Evolutionary conservation across 2,797 vertebrate species (phyloP).

Genomic region (Ctenosaura bakeri): DNA sequence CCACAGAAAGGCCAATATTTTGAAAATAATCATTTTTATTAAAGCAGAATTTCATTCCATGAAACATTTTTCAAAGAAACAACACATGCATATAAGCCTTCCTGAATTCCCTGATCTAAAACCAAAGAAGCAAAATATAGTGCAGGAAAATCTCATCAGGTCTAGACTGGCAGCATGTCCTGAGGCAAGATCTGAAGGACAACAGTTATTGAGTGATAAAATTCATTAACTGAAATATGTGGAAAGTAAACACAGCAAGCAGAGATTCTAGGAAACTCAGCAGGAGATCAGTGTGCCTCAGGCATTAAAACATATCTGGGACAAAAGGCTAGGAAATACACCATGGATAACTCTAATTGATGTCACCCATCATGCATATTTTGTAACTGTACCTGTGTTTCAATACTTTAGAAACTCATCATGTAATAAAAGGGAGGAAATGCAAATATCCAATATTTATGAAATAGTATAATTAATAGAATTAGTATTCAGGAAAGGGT

Average conservation of each 20-base stretch:
- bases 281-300: slow-evolving; percentile 7
- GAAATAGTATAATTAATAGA: neutral
- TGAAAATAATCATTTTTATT: neutral
- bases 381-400: neutral
- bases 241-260: slow-evolving; percentile 8
- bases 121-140: neutral
- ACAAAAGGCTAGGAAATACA: slow-evolving; percentile 9
- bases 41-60: neutral
- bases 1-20: neutral
- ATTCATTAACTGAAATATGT: slow-evolving; percentile 33
- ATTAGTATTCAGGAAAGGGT: neutral
- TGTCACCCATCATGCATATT: slow-evolving; percentile 24
- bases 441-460: neutral
- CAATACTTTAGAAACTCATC: neutral
- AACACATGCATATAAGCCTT: slow-evolving; percentile 17
- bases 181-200: neutral
- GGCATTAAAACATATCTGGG: slow-evolving; percentile 1
- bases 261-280: neutral
- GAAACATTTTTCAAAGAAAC: slow-evolving; percentile 8
- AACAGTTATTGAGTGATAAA: slow-evolving; percentile 18
- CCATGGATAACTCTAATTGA: slow-evolving; percentile 5
- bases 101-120: neutral
- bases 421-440: neutral
- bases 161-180: neutral
- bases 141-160: neutral